Conservation (phyloP, 1,140 invertebrate genomes). For the Brachionus plicatilis region DNA sequence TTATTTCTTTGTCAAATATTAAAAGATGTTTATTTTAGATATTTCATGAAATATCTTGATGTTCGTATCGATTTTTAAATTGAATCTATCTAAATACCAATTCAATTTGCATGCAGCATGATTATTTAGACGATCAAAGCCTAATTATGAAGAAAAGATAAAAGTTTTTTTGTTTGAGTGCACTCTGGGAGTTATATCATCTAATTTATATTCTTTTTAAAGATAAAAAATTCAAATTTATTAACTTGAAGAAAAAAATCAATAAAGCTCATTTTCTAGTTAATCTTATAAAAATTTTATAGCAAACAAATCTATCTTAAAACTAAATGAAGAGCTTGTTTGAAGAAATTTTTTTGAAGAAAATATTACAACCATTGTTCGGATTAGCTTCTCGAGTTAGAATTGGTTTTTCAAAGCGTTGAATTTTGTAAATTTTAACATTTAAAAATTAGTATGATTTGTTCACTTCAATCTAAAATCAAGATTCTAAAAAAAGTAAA, state of each 20-base stretch:
- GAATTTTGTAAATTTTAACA: too few relatives aligned
- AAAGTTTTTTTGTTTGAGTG: neutral
- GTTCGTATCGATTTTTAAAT: neutral
- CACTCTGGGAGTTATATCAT: neutral
- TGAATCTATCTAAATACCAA: neutral
- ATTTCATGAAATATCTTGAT: neutral
- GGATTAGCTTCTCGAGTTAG: too few relatives aligned
- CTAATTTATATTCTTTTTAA: neutral
- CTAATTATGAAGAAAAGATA: neutral
- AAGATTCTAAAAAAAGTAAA: too few relatives aligned
- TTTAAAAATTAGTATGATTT: too few relatives aligned
- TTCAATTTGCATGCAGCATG: neutral
- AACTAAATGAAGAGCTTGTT: neutral
- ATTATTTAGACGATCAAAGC: neutral
- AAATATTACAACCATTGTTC: too few relatives aligned
- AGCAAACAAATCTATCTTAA: neutral
- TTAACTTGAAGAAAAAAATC: neutral
- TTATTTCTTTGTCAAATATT: neutral
- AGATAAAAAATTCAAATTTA: conserved; percentile 3
- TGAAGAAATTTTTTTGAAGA: neutral
- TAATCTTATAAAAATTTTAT: neutral
- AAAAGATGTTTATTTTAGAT: neutral
- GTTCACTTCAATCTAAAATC: too few relatives aligned
- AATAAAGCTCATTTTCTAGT: neutral
- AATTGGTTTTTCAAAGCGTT: too few relatives aligned